Conservation (phyloP, 92 coral and sea anemone genomes). For the Plumapathes pennacea region DNA sequence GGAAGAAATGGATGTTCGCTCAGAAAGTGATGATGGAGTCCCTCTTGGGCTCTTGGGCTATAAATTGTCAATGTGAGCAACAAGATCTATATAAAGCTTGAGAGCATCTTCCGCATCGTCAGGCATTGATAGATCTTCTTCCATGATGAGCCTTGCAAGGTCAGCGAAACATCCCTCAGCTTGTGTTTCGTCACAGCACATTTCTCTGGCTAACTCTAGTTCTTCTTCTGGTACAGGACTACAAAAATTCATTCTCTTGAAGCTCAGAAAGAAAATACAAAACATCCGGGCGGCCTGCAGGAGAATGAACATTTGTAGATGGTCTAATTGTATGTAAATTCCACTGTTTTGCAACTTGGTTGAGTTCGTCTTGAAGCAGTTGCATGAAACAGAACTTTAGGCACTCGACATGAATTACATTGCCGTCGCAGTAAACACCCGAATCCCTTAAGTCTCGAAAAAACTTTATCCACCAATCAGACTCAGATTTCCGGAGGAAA, state of each 20-base stretch:
- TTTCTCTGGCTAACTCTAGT: slow-evolving; percentile 2
- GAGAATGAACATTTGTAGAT: slow-evolving; percentile 10
- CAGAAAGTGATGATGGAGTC: too few relatives aligned
- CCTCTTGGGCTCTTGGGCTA: too few relatives aligned
- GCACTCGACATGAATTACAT: slow-evolving; percentile 15
- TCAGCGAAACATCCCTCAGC: slow-evolving; percentile 7
- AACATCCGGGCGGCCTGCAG: slow-evolving; percentile 18
- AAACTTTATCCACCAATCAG: slow-evolving; percentile 47
- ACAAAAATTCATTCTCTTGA: slow-evolving; percentile 7
- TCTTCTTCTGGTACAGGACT: slow-evolving; percentile 13
- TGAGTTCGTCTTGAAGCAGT: slow-evolving; percentile 12
- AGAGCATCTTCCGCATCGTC: slow-evolving; percentile 11
- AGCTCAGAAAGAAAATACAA: slow-evolving; percentile 21
- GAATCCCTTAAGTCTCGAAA: slow-evolving; percentile 28
- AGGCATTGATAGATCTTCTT: slow-evolving; percentile 7
- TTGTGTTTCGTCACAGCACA: slow-evolving; percentile 12
- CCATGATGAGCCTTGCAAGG: slow-evolving; percentile 2
- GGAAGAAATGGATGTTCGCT: too few relatives aligned
- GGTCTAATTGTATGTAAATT: slow-evolving; percentile 20
- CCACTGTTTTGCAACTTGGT: slow-evolving; percentile 22
- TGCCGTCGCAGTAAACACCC: slow-evolving; percentile 7
- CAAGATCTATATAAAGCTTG: slow-evolving; percentile 5
- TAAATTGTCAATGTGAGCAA: slow-evolving; percentile 3
- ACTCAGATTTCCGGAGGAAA: slow-evolving; percentile 4
- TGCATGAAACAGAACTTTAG: slow-evolving; percentile 33